phyloP scores from a whole-genome alignment of 2,888 invertebrate species.

The Pseudococcus viburni region DNA sequence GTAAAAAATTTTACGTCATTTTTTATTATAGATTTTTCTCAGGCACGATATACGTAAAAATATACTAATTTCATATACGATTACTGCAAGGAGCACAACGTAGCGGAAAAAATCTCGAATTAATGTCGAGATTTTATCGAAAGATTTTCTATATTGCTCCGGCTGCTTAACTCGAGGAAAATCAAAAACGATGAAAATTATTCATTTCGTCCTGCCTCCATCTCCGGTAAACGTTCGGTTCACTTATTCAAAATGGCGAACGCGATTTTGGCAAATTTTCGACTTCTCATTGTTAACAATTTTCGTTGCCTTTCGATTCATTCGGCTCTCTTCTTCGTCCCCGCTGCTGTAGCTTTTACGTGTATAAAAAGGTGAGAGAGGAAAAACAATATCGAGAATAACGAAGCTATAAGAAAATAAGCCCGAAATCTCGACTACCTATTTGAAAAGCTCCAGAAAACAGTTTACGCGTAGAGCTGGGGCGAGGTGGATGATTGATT shows the following conservation, averaged over 20 bases:
- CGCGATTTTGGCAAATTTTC: no score
- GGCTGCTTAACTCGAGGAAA: no score
- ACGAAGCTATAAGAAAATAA: not conserved
- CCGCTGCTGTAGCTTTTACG: no score
- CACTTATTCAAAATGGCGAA: no score
- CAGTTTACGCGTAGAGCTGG: not conserved
- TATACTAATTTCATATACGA: not conserved
- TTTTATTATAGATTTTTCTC: not conserved
- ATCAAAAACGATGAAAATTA: no score
- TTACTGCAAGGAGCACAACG: not conserved
- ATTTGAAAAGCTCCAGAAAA: not conserved
- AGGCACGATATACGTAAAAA: not conserved
- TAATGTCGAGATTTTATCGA: not conserved
- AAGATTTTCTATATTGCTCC: not conserved
- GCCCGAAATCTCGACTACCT: not conserved
- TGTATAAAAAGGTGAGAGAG: not conserved
- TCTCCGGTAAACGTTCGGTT: no score
- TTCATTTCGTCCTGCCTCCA: no score
- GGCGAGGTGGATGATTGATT: not conserved
- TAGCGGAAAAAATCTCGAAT: not conserved
- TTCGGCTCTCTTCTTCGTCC: not conserved
- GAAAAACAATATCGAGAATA: not conserved
- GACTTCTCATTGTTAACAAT: not conserved
- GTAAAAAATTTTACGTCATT: constrained; percentile 10
- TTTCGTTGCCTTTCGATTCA: not conserved